These are phyloP conservation scores for Hemichromis elongatus DNA, from an alignment of 2,113 vertebrate species.

Conservation along the genomic window DNA sequence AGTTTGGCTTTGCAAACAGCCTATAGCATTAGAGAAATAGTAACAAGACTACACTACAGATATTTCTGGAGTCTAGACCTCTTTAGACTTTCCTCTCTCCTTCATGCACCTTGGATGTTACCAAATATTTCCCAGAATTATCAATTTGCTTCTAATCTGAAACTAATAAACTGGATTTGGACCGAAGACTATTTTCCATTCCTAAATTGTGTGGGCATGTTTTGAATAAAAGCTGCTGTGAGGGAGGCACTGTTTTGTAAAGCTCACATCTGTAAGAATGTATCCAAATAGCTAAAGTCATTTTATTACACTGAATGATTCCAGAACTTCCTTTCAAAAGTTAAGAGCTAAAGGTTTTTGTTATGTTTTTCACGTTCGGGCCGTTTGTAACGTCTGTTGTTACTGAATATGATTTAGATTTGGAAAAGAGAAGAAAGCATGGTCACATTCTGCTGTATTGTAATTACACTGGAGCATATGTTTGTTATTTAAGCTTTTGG, in stretches of 20 bases:
- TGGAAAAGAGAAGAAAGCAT: neutral
- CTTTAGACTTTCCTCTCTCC: neutral
- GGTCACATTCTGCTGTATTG: slow-evolving; percentile 8
- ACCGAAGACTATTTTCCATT: neutral
- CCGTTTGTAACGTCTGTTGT: neutral
- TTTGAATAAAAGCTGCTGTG: neutral
- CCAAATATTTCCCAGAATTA: neutral
- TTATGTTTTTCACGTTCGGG: neutral
- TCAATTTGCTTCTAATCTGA: neutral
- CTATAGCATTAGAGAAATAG: too few species aligned
- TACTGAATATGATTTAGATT: neutral
- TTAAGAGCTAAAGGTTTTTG: neutral
- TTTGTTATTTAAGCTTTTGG: neutral
- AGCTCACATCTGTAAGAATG: neutral
- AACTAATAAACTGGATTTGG: neutral
- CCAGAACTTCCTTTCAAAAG: neutral
- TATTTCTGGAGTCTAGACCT: neutral
- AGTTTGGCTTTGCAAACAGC: neutral
- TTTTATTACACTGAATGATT: neutral
- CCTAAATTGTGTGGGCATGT: neutral
- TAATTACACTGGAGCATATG: slow-evolving; percentile 41
- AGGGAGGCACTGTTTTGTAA: neutral
- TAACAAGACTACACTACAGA: too few species aligned
- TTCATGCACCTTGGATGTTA: neutral
- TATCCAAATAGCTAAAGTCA: neutral